Evolutionary conservation across 1,140 invertebrate species (phyloP).

Genomic region (Globodera ellingtonae): DNA sequence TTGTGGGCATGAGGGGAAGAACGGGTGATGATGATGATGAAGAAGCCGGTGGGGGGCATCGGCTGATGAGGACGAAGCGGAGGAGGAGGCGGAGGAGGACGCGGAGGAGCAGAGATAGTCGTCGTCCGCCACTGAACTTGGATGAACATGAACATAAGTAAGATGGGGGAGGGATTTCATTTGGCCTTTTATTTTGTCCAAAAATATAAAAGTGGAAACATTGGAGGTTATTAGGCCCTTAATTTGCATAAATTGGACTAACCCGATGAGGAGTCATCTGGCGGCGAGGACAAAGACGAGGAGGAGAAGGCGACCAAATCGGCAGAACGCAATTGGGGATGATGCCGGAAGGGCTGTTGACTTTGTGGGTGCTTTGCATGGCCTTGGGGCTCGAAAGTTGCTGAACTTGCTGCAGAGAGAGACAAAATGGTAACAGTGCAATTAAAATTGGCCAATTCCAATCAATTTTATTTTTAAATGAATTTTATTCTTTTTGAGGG

Average conservation of each 20-base stretch:
- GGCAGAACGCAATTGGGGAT: not conserved
- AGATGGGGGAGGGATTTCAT: not conserved
- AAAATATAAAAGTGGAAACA: too few relatives aligned
- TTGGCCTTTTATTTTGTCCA: too few relatives aligned
- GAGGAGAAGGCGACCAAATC: not conserved
- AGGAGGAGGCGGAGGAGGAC: not conserved
- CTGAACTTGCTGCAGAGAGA: not conserved
- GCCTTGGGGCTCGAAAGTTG: not conserved
- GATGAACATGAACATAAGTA: not conserved
- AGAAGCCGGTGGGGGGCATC: not conserved
- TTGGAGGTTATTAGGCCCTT: too few relatives aligned
- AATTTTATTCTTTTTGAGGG: too few relatives aligned
- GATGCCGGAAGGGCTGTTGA: not conserved
- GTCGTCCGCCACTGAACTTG: slow-evolving; percentile 2
- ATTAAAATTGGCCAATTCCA: too few relatives aligned
- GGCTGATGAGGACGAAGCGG: not conserved
- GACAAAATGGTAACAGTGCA: not conserved
- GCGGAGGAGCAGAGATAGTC: not conserved
- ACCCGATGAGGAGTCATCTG: not conserved
- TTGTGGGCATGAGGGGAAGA: not conserved
- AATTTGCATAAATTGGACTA: not conserved
- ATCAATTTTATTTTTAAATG: too few relatives aligned
- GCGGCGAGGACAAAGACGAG: not conserved
- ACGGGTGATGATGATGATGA: not conserved
- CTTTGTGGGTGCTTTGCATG: not conserved